Conservation (phyloP, 2,797 vertebrate species). For the Thamnophis elegans region DNA sequence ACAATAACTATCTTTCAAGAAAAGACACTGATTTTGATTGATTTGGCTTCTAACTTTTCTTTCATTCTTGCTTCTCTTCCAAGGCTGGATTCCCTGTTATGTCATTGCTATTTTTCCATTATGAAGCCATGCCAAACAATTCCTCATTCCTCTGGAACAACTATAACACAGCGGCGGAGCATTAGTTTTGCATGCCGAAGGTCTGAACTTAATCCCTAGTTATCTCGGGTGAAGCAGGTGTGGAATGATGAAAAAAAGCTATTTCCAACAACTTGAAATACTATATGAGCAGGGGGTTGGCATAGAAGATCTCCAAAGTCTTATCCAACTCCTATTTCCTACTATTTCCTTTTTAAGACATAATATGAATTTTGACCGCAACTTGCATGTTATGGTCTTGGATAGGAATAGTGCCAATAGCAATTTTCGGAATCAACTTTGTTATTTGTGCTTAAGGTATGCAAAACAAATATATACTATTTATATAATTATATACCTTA, state of each 20-base stretch:
- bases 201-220: neutral
- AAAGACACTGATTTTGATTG: neutral
- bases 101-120: neutral
- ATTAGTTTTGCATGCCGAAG: neutral
- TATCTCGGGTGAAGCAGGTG: neutral
- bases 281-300: neutral
- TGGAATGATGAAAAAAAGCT: neutral
- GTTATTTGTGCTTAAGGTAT: neutral
- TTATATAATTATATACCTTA: neutral
- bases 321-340: neutral
- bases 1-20: neutral
- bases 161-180: neutral
- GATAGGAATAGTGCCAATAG: neutral
- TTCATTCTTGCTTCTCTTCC: neutral
- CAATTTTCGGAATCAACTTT: neutral
- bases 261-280: neutral
- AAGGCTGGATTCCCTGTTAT: neutral
- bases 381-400: neutral
- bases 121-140: neutral
- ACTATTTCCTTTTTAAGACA: neutral
- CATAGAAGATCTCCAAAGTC: neutral
- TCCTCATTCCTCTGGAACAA: neutral
- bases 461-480: neutral
- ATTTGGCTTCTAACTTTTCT: neutral
- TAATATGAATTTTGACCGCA: neutral